Evolutionary conservation across 1,140 invertebrate species (phyloP).

Genomic region (Copidosoma floridanum): DNA sequence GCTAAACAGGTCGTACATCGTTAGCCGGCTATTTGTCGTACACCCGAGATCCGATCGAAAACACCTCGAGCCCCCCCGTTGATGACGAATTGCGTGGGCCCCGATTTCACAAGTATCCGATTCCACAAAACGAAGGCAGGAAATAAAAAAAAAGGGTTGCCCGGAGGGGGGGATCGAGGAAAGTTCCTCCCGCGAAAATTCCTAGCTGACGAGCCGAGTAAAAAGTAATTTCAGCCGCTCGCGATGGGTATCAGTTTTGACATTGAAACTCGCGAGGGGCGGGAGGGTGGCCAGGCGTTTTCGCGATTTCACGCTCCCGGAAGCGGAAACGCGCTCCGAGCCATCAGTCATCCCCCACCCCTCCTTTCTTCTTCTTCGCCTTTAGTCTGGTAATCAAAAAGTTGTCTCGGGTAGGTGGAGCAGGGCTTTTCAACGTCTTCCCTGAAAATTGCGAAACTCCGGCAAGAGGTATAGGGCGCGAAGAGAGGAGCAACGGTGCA

Average conservation of each 20-base stretch:
- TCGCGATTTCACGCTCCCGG: conserved; percentile 16
- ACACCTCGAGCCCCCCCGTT: not conserved
- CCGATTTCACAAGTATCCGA: not conserved
- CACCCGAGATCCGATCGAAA: not conserved
- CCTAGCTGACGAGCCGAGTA: too few species aligned
- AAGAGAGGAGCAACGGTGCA: not conserved
- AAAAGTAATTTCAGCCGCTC: not conserved
- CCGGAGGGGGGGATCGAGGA: too few species aligned
- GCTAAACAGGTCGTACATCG: conserved; percentile 22
- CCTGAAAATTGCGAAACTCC: conserved; percentile 33
- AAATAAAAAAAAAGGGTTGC: too few species aligned
- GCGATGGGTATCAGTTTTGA: conserved; percentile 2
- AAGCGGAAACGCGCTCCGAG: conserved; percentile 21
- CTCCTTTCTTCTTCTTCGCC: not conserved
- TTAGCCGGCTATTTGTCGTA: conserved; percentile 13
- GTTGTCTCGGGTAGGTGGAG: conserved; percentile 19
- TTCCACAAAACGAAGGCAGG: too few species aligned
- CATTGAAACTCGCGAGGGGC: conserved; percentile 7
- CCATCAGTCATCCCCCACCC: conserved; percentile 16
- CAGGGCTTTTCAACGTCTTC: conserved; percentile 23
- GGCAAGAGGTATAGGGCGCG: conserved; percentile 3
- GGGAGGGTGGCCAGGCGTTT: not conserved
- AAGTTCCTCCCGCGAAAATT: too few species aligned
- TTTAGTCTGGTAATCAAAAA: conserved; percentile 37
- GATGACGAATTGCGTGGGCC: not conserved